These are phyloP conservation scores for Typhlomys cinereus DNA, from an alignment of 2,113 vertebrate species.

Conservation along the genomic window DNA sequence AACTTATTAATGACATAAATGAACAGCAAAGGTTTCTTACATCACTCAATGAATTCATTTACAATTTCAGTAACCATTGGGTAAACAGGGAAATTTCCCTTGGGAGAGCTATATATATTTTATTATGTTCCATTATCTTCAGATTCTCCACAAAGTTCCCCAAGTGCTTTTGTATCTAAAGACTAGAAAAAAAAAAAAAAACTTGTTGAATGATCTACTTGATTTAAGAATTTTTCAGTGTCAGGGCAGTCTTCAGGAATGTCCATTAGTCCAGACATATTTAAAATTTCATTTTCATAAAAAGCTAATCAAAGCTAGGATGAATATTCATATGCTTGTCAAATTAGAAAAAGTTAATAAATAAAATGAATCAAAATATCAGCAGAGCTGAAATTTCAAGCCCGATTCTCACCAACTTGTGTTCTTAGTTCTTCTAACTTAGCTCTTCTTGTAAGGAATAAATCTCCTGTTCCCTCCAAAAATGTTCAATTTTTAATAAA, in stretches of 20 bases:
- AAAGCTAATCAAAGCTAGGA: neutral
- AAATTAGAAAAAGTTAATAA: too few species aligned
- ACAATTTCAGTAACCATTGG: neutral
- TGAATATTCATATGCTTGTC: too few species aligned
- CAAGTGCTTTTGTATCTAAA: neutral
- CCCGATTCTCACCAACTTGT: neutral
- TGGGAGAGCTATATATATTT: neutral
- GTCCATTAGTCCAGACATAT: neutral
- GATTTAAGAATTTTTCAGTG: neutral
- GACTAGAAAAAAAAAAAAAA: constrained; percentile 23
- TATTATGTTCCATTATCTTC: neutral
- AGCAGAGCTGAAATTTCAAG: constrained; percentile 12
- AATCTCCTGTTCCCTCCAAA: constrained; percentile 49
- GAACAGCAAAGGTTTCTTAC: neutral
- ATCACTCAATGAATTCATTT: neutral
- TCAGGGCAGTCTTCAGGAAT: neutral
- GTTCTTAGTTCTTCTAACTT: constrained; percentile 7
- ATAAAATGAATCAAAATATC: too few species aligned
- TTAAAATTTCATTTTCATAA: constrained; percentile 21
- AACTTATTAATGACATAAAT: neutral
- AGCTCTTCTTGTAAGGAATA: constrained; percentile 17
- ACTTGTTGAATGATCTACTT: neutral
- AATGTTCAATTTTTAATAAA: constrained; percentile 80
- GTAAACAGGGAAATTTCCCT: too few species aligned
- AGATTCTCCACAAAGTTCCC: neutral